Conservation (phyloP, 1,140 invertebrate genomes). For the Drosophila serrata region DNA sequence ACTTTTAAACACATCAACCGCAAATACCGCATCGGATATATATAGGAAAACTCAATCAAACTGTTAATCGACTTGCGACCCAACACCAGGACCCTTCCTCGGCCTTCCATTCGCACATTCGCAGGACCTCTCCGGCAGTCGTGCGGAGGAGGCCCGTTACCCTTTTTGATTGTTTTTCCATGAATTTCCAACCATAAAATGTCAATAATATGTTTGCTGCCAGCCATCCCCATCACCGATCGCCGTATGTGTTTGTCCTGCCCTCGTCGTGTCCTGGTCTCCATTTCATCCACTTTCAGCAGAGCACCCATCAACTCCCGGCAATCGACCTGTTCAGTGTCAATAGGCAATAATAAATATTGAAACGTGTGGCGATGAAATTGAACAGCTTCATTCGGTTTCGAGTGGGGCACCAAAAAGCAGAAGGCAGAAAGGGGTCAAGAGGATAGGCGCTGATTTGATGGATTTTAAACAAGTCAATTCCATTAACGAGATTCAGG, state of each 20-base stretch:
- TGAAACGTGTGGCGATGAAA: slow-evolving; percentile 37
- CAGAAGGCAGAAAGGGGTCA: slow-evolving; percentile 7
- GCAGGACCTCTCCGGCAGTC: slow-evolving; percentile 6
- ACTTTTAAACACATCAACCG: slow-evolving; percentile 72
- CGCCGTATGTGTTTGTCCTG: slow-evolving; percentile 54
- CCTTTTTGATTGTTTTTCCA: slow-evolving; percentile 67
- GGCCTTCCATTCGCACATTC: background rate
- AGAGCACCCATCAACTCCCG: slow-evolving; percentile 28
- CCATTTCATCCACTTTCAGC: slow-evolving; percentile 23
- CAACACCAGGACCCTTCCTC: slow-evolving; percentile 4
- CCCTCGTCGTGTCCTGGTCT: slow-evolving; percentile 39
- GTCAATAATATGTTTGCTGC: slow-evolving; percentile 73
- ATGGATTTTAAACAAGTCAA: slow-evolving; percentile 51
- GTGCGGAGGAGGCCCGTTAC: slow-evolving; percentile 37
- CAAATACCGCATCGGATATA: slow-evolving; percentile 68
- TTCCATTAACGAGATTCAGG: slow-evolving; percentile 29
- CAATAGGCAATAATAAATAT: slow-evolving; percentile 70
- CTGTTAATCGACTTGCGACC: slow-evolving; percentile 73
- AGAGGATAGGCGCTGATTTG: slow-evolving; percentile 44
- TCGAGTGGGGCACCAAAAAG: slow-evolving; percentile 16
- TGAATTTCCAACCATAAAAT: slow-evolving; percentile 71
- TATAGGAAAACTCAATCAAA: slow-evolving; percentile 76
- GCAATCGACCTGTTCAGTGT: slow-evolving; percentile 54
- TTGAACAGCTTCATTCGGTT: slow-evolving; percentile 23
- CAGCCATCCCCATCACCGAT: background rate